phyloP scores from a whole-genome alignment of 2,888 invertebrate genomes.

The Myathropa florea region DNA sequence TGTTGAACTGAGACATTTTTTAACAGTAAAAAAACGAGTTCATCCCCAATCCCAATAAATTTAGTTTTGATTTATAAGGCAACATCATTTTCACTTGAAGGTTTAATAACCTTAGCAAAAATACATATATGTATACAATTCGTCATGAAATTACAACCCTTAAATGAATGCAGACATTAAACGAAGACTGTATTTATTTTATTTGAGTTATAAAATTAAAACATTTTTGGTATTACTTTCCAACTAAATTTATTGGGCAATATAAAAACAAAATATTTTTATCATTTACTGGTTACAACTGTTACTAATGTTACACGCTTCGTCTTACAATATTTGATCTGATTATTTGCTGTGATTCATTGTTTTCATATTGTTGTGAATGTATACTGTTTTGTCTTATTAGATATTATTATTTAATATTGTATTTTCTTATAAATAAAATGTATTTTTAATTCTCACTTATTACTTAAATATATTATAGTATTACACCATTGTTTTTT shows the following conservation, averaged over 20 bases:
- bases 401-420: background rate
- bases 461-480: no score
- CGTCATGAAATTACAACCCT: conserved; percentile 51
- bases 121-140: conserved; percentile 11
- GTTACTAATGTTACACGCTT: background rate
- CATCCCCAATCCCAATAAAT: conserved; percentile 65
- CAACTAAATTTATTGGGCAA: conserved; percentile 84
- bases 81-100: background rate
- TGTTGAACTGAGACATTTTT: background rate
- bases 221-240: conserved; percentile 77
- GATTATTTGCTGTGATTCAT: background rate
- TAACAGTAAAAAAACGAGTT: conserved; percentile 23
- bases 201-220: conserved; percentile 74
- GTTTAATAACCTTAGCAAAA: conserved; percentile 11
- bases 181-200: conserved; percentile 17
- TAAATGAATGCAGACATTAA: conserved; percentile 45
- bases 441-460: no score
- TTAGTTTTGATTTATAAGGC: conserved; percentile 50
- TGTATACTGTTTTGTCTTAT: background rate
- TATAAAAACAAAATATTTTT: conserved; percentile 49
- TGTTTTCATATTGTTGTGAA: background rate
- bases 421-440: background rate
- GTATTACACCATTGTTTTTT: background rate
- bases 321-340: background rate
- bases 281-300: conserved; percentile 31